Evolutionary conservation across 2,888 invertebrate species (phyloP), one percentile per base, ranked within the genome.

Genomic region (Lasioglossum marginatum): DNA sequence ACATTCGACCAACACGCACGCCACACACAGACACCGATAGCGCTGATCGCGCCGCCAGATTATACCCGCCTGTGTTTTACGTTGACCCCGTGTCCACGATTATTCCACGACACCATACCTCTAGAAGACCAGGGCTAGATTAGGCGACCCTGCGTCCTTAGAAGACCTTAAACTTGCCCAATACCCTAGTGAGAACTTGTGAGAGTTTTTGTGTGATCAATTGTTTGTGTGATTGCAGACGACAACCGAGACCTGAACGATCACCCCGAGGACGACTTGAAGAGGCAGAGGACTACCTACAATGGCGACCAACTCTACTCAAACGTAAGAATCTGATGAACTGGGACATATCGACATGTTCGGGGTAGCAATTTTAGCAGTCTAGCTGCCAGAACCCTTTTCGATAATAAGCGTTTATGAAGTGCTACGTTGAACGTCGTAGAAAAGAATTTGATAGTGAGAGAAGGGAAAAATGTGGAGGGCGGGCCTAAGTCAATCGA

Each of bases 281-380:
- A 98, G 95, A 96, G 98, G 95, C 98, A 98, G 95, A 97, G 98
- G 95, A 97, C 97, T 94, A 97, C 98, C 92, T 98, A 98, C 95
- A 98, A 98, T 93, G 98, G 98, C 76, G 98, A 98, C 95, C 98
- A 98, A 95, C 97, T 98, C 92, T 98, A 98, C 95, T 97, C 98
- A 79, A 98, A 98, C 95, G 98, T 98, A 96, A 97, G 98, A 97
- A 89, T 77, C 3, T 12, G 57, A n/a, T n/a, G n/a, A 57, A 57
- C 45, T 1, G 45, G 16, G 45, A 45, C 16, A 45, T 16, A 0
- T 43, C 43, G 14, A 45, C 45, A 5, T 19, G 45, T 45, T 16
- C 1, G 45, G 5, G 12, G 43, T 43, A 14, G 43, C 4, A 0
- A 14, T 14, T 43, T 43, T 14, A 43, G 43, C 43, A 14, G 43